Percentiles rank a stretch among this genome's conserved stretches.
Evolutionary conservation across 2,888 invertebrate species (phyloP).

Genomic region (Netelia fuscicornis): DNA sequence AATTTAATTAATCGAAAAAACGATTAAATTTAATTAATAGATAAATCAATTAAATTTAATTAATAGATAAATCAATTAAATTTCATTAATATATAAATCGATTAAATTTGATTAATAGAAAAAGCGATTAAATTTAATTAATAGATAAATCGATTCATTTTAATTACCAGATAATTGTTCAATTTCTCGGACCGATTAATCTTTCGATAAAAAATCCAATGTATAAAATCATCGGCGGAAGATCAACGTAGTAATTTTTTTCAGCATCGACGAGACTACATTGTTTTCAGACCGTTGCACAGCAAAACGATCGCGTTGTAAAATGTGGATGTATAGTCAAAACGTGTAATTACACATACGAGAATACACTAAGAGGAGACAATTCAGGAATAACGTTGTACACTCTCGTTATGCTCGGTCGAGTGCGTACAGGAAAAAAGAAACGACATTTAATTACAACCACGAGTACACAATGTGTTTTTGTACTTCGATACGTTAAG

Average conservation of each 20-base stretch:
- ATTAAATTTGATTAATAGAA: neutral
- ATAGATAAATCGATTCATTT: neutral
- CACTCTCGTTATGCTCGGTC: conserved; percentile 49
- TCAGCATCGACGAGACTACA: conserved; percentile 16
- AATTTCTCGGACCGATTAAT: no score
- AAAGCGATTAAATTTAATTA: neutral
- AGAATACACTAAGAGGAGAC: conserved; percentile 37
- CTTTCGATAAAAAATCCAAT: no score
- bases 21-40: neutral
- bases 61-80: neutral
- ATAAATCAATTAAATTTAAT: neutral
- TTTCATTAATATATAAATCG: neutral
- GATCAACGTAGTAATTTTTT: neutral
- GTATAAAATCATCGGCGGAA: neutral
- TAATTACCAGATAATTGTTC: neutral
- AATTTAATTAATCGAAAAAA: no score
- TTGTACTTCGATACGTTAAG: conserved; percentile 50
- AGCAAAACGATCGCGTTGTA: conserved; percentile 41
- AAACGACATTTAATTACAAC: conserved; percentile 57
- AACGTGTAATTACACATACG: conserved; percentile 50
- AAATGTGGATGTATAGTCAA: conserved; percentile 6
- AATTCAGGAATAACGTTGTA: conserved; percentile 39
- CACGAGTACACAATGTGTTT: conserved; percentile 51
- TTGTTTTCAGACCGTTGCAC: conserved; percentile 17
- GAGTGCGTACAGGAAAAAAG: conserved; percentile 50